Evolutionary conservation across 2,113 vertebrate genomes (phyloP), one percentile per base, ranked within the genome.

Genomic region (Empidonax alnorum): DNA sequence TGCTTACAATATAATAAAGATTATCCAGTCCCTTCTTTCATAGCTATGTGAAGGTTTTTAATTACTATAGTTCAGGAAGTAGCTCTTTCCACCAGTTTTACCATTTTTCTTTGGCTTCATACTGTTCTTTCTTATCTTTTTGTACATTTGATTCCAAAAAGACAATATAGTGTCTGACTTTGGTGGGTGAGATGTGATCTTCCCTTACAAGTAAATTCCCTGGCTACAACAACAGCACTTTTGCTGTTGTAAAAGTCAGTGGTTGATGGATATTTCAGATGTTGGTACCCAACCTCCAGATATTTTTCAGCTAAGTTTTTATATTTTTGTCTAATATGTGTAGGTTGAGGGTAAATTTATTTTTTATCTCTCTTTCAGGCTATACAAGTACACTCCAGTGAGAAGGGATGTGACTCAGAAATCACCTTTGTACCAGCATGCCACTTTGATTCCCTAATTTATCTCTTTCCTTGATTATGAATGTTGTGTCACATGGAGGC

Each of bases 1-100:
- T 97, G 92, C 90, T 96, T 94, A 95, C 92, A 96, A 80, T 97
- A 89, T 95, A 96, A 97, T 95, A 96, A 96, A 96, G 88, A 95
- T 90, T 92, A 94, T 92, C 92, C 92, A 63, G 95, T 89, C 94
- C 79, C 83, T 96, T 93, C 85, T 95, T 95, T 95, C 96, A 92
- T 88, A 87, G 88, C 52, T 89, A 82, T 93, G 93, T 87, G 79
- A 86, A 78, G 88, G 86, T 37, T 92, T 95, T 95, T 97, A 94
- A 94, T 96, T 96, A 75, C 80, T 72, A 24, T 23, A 65, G 62
- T 76, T 94, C 41, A 72, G 73, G 93, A 94, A 72, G 52, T 17
- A 72, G 72, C 33, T 93, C 59, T 86, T 94, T 95, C 92, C 31
- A 67, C 37, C 6, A 12, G 25, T 56, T 90, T 92, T 89, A 78